phyloP scores from a whole-genome alignment of 2,113 vertebrate genomes.

The Microcebus murinus region DNA sequence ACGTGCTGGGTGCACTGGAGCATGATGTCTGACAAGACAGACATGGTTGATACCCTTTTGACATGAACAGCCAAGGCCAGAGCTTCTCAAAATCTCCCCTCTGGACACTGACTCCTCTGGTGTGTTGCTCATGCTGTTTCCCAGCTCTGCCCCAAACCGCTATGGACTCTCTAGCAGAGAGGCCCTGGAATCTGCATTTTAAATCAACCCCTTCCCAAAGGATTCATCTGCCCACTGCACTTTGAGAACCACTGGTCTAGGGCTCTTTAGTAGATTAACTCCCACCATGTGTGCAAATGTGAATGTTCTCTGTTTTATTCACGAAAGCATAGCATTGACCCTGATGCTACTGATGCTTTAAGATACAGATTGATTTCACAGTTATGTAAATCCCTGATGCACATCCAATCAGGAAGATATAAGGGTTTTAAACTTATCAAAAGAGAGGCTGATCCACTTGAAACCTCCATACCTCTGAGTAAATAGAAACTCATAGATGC shows the following conservation, averaged over 20 bases:
- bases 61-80: neutral
- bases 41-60: neutral
- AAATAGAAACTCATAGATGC: slow-evolving; percentile 6
- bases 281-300: neutral
- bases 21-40: neutral
- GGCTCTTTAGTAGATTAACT: neutral
- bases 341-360: neutral
- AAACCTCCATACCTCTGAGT: neutral
- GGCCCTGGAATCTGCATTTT: neutral
- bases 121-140: neutral
- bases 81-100: neutral
- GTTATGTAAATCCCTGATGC: neutral
- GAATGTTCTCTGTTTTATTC: neutral
- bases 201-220: neutral
- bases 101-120: neutral
- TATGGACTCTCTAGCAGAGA: neutral
- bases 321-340: neutral
- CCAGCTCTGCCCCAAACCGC: neutral
- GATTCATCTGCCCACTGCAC: neutral
- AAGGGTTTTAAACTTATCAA: neutral
- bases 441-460: neutral
- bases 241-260: neutral
- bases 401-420: neutral
- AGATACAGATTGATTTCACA: neutral
- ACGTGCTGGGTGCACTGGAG: neutral